Evolutionary conservation across 2,113 vertebrate species (phyloP).

Genomic region (Lethenteron reissneri): DNA sequence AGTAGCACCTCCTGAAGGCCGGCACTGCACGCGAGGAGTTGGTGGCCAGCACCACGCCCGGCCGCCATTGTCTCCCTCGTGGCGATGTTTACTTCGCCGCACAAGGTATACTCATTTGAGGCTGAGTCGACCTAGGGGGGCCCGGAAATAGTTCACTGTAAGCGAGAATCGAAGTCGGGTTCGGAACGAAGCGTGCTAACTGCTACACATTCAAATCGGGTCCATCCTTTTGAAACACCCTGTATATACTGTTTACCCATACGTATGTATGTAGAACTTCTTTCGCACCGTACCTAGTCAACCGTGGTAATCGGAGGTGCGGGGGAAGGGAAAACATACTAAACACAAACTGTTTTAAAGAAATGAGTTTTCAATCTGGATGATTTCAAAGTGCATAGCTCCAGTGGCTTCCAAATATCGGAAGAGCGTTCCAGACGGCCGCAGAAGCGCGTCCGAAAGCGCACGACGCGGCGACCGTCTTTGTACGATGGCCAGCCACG

Average conservation of each 20-base stretch:
- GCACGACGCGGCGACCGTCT: neutral
- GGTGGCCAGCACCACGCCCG: too few species aligned
- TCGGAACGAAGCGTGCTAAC: neutral
- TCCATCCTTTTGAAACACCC: neutral
- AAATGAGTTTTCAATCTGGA: neutral
- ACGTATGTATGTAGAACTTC: slow-evolving; percentile 1
- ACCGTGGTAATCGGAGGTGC: neutral
- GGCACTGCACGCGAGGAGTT: too few species aligned
- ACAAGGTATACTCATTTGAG: too few species aligned
- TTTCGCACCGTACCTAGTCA: neutral
- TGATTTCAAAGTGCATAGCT: neutral
- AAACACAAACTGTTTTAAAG: neutral
- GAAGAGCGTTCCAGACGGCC: neutral
- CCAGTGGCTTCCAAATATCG: neutral
- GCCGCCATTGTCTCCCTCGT: too few species aligned
- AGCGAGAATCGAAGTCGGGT: neutral
- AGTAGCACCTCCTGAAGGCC: too few species aligned
- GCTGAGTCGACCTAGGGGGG: neutral
- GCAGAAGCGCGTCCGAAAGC: neutral
- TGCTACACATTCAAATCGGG: neutral
- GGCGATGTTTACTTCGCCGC: too few species aligned
- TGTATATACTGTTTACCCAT: neutral
- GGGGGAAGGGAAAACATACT: neutral
- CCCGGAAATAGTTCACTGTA: neutral
- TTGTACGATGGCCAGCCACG: neutral